A percentile compares a stretch with the other conserved stretches of the same genome.
Conservation (phyloP, 2,797 vertebrate species). For the Lemur catta region DNA sequence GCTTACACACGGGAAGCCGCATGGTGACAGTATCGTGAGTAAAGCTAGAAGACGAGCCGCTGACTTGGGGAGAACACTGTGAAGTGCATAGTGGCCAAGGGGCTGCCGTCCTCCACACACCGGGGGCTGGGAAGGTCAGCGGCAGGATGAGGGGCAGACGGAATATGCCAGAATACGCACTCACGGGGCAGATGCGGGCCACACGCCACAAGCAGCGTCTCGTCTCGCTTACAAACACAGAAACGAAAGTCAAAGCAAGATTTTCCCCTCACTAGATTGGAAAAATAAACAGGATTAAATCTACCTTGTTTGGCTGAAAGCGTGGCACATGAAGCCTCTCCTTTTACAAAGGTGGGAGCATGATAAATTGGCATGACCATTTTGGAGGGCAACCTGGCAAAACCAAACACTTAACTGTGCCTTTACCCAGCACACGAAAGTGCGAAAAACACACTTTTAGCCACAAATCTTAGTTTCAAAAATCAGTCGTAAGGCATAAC, state of each 20-base stretch:
- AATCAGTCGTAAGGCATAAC: background rate
- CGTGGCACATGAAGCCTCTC: background rate
- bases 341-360: background rate
- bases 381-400: background rate
- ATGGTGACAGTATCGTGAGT: accelerated
- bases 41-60: background rate
- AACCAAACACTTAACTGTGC: background rate
- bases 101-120: too few species aligned
- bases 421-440: background rate
- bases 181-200: background rate
- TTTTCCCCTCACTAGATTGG: accelerated
- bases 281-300: background rate
- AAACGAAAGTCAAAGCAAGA: background rate
- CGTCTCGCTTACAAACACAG: background rate
- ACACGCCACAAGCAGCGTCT: accelerated
- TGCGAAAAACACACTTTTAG: background rate
- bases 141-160: background rate
- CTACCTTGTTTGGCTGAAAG: background rate
- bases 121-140: background rate
- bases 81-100: background rate
- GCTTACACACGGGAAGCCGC: accelerated
- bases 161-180: too few species aligned
- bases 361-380: too few species aligned
- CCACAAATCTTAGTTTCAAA: background rate
- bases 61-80: background rate